Conservation (phyloP, 2,888 invertebrate species). For the Aphrophora alni region DNA sequence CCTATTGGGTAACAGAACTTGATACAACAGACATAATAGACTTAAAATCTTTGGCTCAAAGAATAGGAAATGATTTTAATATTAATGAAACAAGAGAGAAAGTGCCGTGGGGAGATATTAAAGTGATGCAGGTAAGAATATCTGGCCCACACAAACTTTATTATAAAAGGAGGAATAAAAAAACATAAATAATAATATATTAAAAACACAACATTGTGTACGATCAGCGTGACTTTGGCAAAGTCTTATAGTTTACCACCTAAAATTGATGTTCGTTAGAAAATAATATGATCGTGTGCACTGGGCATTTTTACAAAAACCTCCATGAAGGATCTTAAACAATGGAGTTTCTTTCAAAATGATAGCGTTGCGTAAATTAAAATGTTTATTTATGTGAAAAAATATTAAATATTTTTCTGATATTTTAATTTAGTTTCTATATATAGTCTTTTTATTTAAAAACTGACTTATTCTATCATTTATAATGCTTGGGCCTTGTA, state of each 20-base stretch:
- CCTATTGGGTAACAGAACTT: conserved; percentile 13
- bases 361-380: neutral
- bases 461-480: too few relatives aligned
- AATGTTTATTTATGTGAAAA: too few relatives aligned
- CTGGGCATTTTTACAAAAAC: conserved; percentile 18
- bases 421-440: too few relatives aligned
- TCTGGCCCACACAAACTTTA: neutral
- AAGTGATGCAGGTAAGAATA: conserved; percentile 10
- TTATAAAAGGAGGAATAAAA: too few relatives aligned
- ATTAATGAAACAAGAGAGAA: neutral
- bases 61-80: neutral
- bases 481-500: too few relatives aligned
- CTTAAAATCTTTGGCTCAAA: neutral
- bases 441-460: too few relatives aligned
- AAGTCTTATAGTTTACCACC: neutral
- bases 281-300: conserved; percentile 15
- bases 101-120: neutral
- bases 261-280: neutral
- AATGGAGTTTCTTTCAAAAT: neutral
- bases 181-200: too few relatives aligned
- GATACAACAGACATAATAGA: conserved; percentile 4
- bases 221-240: neutral
- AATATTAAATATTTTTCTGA: too few relatives aligned
- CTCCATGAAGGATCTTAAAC: neutral
- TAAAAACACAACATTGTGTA: too few relatives aligned